Base-by-base conservation (phyloP, 1,140 invertebrate species). In the Pomacea maculata region DNA sequence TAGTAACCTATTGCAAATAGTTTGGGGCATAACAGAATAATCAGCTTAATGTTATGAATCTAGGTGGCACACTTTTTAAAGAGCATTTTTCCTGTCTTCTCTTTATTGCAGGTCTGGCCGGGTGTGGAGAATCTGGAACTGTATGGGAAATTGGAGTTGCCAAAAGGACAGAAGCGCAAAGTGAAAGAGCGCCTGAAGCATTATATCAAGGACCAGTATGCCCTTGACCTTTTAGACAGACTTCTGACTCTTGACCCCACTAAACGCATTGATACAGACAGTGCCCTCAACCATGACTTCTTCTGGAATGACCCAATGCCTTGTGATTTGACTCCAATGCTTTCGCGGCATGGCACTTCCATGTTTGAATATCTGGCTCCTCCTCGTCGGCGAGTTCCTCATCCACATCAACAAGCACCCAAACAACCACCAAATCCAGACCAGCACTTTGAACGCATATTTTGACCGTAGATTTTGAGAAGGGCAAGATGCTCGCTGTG, bases 231-330 rank as follows among this genome's bases (percentile, higher is more conserved):
- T 25, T 90, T 99, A 0, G 98, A 99, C 88, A 97, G 97, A 90
- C 91, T 99, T 11, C 90, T 99, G 12, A 95, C 95, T 29, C 91
- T 99, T 29, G 97, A 99, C 92, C 98, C 98, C 0, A 94, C 94
- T 1, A 97, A 98, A 90, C 92, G 99, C 84, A 95, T 95, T 57
- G 96, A 99, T 90, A 95, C 97, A 0, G 97, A 99, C 88, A 95
- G 95, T 2, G 98, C 98, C 0, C 89, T 99, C 2, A 98, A 99
- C 93, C 97, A 99, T 87, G 97, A 99, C 88, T 99, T 99, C 90
- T 99, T 99, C 90, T 99, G 97, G 97, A 96, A 95, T 3, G 97
- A 98, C 90, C 98, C 98, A 11, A 96, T 98, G 95, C 97, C 97
- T 0, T 80, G 80, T 29, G 97, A 98, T 88, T 92, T 99, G 3